Evolutionary conservation across 2,797 vertebrate genomes (phyloP).

Genomic region (Rousettus madagascariensis): DNA sequence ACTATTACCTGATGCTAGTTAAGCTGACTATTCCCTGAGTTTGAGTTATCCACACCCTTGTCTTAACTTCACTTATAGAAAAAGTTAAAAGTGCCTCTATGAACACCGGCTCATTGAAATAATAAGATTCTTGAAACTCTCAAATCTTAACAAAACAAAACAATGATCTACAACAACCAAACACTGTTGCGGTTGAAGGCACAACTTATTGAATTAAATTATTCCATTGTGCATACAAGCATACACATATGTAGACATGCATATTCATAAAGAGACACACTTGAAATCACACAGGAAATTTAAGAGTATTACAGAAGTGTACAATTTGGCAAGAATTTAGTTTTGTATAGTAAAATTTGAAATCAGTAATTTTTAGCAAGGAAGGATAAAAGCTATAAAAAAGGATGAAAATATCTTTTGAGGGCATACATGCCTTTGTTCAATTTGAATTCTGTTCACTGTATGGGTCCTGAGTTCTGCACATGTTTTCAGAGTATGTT

Average conservation of each 20-base stretch:
- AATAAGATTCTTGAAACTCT: not conserved
- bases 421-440: not conserved
- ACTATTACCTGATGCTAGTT: fast-evolving
- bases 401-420: not conserved
- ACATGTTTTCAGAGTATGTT: not conserved
- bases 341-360: not conserved
- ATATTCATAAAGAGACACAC: too few relatives aligned
- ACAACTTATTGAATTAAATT: not conserved
- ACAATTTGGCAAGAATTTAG: not conserved
- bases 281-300: too few relatives aligned
- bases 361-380: not conserved
- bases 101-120: not conserved
- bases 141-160: not conserved
- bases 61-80: not conserved
- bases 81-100: not conserved
- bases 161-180: not conserved
- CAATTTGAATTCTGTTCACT: not conserved
- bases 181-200: not conserved
- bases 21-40: not conserved
- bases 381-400: not conserved
- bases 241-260: fast-evolving
- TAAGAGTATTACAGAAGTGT: too few relatives aligned
- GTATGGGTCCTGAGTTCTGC: not conserved
- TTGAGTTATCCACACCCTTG: fast-evolving
- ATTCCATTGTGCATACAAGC: not conserved